Evolutionary conservation across 2,113 vertebrate species (phyloP), one percentile per base, ranked within the genome.

Genomic region (Dicentrarchus labrax): DNA sequence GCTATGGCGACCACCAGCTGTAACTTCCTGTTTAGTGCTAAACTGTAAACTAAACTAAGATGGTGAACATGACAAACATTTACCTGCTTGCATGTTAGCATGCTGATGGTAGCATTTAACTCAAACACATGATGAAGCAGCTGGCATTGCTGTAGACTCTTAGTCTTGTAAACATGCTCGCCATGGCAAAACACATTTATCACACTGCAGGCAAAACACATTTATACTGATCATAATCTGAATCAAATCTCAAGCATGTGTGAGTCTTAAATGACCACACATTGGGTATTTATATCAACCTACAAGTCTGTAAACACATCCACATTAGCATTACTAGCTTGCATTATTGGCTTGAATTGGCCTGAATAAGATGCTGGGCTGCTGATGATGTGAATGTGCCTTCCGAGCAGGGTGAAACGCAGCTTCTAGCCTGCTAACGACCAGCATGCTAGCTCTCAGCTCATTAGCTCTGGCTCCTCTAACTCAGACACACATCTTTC

Each of bases 391-490:
- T 82, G 61, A 86, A 86, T 64, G 75, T 66, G 68, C 30, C 22
- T 56, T 74, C 59, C 66, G 76, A 69, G 70, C 39, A 15, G 22
- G 56, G 47, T 66, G 57, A 86, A 45, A 41, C 57, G 17, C 56
- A 39, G 64, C 71, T 84, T 54, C 60, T 6, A 16, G 78, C 85
- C 65, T 24, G 69, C 73, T 78, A 78, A 82, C 76, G 78, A 92
- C 81, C 87, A 89, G 86, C 87, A 77, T 86, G 85, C 61, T 56
- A 17, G 68, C 82, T 74, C 83, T 85, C 87, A 86, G 84, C 88
- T 93, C 94, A 93, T 93, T 93, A 93, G 88, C 85, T 64, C 21
- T 0, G 56, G 77, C 74, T 84, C 54, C 56, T 80, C 73, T 76
- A 72, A 65, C 70, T 86, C 84, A 77, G 51, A 84, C 78, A 74